Evolutionary conservation across 2,113 vertebrate species (phyloP), one percentile per base, ranked within the genome.

Genomic region (Penelope pileata): DNA sequence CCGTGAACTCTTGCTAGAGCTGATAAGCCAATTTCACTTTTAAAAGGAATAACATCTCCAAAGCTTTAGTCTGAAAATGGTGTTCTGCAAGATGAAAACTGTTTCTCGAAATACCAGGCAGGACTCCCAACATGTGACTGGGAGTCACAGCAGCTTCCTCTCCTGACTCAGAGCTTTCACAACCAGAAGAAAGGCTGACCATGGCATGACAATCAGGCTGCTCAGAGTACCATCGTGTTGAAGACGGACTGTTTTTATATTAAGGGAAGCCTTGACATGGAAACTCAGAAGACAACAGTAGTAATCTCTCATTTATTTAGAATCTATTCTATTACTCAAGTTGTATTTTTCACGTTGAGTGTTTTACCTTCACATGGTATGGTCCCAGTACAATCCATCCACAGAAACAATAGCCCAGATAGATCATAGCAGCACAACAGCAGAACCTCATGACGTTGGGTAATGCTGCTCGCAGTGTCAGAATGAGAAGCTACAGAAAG

Each of bases 301-400:
- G 27, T 22, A 30, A 77, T 34, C 22, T 64, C 36, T 72, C 26
- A 11, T 53, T 68, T 64, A 60, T 78, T 86, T 86, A 38, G 30
- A 78, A 85, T 58, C 29, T 18, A 42, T 88, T 86, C 64, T 81
- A 36, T 72, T 86, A 75, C 32, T 43, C 24, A 24, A 47, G 10
- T 10, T 64, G 60, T 16, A 18, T 51, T 78, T 78, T 62, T n/a
- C 30, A 5, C 14, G 21, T 51, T n/a, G 32, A 83, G 23, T 50
- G 8, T 34, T 30, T 84, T 98, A 99, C 99, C 97, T 99, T 99
- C 23, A 98, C 98, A 3, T 99, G 99, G 90, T 99, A 99, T 18
- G 99, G 99, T 10, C 99, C 99, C 36, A 99, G 97, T 9, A 99
- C 99, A 50, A 99, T 99, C 99, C 99, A 99, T 12, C 99, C 99